Conservation (phyloP, 2,113 vertebrate genomes). For the Tragelaphus buxtoni region DNA sequence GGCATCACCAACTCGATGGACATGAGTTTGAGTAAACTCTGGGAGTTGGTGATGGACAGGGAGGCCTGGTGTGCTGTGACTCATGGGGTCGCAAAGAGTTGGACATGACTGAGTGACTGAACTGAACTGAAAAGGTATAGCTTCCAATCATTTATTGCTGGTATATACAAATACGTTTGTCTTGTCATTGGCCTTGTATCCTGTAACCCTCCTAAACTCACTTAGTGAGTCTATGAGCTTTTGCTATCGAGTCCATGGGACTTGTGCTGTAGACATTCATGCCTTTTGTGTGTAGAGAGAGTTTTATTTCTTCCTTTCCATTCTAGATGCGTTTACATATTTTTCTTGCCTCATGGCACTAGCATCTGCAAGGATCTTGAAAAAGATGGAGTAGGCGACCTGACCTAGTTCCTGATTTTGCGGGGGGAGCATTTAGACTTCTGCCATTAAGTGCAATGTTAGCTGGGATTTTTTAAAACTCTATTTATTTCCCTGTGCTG, state of each 20-base stretch:
- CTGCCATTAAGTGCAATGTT: not conserved
- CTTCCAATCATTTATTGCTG: not conserved
- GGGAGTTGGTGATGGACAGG: no score
- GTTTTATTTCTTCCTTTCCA: slow-evolving; percentile 2
- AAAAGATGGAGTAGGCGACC: not conserved
- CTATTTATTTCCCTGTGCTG: not conserved
- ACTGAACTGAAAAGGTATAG: not conserved
- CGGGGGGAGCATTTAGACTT: not conserved
- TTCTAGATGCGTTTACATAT: not conserved
- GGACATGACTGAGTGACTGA: no score
- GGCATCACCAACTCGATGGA: no score
- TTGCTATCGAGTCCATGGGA: not conserved
- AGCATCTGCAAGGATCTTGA: not conserved
- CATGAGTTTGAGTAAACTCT: no score
- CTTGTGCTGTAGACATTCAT: not conserved
- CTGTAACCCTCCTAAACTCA: not conserved
- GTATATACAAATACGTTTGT: not conserved
- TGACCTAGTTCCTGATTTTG: not conserved
- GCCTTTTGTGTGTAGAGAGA: not conserved
- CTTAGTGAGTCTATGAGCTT: not conserved
- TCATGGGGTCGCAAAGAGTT: no score
- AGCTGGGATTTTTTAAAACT: not conserved
- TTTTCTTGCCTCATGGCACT: not conserved
- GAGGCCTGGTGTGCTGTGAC: no score
- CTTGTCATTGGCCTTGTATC: not conserved